Conservation (phyloP, 2,888 invertebrate species). For the Heliconius ismenius region DNA sequence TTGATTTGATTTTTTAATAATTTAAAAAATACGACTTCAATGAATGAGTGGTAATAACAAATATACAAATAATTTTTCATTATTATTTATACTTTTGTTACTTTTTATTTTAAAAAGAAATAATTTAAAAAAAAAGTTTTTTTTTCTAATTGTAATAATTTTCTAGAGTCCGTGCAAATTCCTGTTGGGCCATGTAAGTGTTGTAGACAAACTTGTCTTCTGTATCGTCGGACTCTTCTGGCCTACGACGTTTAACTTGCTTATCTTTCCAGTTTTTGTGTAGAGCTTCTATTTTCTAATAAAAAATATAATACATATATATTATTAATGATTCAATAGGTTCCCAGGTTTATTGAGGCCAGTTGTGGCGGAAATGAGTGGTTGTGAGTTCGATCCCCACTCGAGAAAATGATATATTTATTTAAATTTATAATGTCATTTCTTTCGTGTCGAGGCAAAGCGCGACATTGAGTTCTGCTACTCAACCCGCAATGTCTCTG, state of each 20-base stretch:
- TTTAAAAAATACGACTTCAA: background rate
- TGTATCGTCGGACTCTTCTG: slow-evolving; percentile 59
- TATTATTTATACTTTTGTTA: background rate
- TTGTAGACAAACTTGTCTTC: slow-evolving; percentile 45
- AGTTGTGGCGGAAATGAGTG: too few species aligned
- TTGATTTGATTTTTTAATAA: background rate
- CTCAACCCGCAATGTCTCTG: too few species aligned
- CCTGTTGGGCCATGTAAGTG: slow-evolving; percentile 44
- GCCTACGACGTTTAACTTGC: slow-evolving; percentile 55
- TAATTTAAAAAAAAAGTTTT: background rate
- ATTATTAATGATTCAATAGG: too few species aligned
- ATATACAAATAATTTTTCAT: background rate
- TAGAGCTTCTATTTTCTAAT: slow-evolving; percentile 54
- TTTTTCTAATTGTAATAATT: slow-evolving; percentile 40
- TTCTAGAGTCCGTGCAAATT: slow-evolving; percentile 47
- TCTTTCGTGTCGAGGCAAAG: too few species aligned
- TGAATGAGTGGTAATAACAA: background rate
- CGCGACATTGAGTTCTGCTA: too few species aligned
- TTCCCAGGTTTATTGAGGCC: too few species aligned
- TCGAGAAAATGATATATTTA: too few species aligned
- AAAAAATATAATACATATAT: background rate
- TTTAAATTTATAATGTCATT: too few species aligned
- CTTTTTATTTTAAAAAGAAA: background rate
- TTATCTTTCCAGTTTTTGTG: slow-evolving; percentile 56
- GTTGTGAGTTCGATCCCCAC: too few species aligned